Percentiles rank a stretch among this genome's conserved stretches.
Conservation (phyloP, 2,113 vertebrate genomes). For the Elaphurus davidianus region DNA sequence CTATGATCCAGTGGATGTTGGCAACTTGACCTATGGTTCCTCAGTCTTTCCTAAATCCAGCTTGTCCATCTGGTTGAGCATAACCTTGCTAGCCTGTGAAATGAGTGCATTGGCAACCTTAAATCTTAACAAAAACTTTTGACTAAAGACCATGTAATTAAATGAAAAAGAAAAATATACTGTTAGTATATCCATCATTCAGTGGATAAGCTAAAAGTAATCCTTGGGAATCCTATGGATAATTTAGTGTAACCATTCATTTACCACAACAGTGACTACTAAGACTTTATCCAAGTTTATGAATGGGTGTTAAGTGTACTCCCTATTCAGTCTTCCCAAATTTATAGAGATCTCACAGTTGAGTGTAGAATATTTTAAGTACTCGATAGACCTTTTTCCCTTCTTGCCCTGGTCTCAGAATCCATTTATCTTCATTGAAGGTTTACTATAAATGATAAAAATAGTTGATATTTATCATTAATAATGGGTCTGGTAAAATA, state of each 20-base stretch:
- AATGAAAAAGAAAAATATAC: not conserved
- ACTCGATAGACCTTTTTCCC: not conserved
- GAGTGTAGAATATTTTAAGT: not conserved
- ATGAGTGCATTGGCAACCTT: not conserved
- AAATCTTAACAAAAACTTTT: not conserved
- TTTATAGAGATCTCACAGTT: not conserved
- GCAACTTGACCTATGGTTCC: not conserved
- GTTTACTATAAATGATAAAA: not conserved
- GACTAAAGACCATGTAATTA: not conserved
- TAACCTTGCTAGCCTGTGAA: not conserved
- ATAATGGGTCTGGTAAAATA: not conserved
- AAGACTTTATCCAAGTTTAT: not conserved
- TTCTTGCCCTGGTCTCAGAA: not conserved
- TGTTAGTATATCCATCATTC: not conserved
- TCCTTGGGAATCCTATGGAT: not conserved
- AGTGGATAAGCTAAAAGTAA: not conserved
- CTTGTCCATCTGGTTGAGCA: not conserved
- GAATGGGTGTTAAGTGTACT: not conserved
- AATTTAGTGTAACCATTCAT: not conserved
- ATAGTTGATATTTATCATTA: not conserved
- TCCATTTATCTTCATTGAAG: not conserved
- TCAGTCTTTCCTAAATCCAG: not conserved
- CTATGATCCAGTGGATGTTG: not conserved
- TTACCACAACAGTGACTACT: not conserved
- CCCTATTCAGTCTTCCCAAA: not conserved